Conservation (phyloP, 2,113 vertebrate species). For the Thymallus thymallus region DNA sequence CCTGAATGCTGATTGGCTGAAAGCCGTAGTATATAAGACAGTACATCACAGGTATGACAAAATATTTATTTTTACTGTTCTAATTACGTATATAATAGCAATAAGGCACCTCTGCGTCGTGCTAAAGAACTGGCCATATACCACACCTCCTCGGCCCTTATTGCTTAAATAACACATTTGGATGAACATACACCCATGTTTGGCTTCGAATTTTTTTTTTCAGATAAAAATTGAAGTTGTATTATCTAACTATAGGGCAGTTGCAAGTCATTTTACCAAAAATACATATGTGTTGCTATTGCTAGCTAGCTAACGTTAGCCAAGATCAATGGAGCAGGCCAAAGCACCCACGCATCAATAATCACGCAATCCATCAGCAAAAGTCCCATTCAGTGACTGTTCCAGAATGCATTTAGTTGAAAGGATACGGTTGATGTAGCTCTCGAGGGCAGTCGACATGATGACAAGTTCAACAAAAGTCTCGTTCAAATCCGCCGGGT, state of each 20-base stretch:
- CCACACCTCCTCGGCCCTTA: no score
- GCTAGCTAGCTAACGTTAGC: conserved; percentile 4
- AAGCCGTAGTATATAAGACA: no score
- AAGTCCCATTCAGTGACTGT: neutral
- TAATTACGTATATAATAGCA: no score
- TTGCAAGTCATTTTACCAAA: neutral
- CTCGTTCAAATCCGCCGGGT: conserved; percentile 4
- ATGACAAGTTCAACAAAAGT: neutral
- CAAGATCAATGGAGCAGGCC: conserved; percentile 31
- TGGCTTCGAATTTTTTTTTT: no score
- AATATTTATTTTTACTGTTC: no score
- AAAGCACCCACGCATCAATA: neutral
- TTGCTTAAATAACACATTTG: no score
- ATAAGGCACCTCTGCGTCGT: no score
- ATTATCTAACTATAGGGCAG: neutral
- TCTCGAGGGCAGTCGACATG: conserved; percentile 80
- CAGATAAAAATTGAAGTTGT: no score
- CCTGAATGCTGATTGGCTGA: no score
- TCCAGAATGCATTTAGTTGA: neutral
- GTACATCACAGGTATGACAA: no score
- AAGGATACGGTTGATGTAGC: conserved; percentile 82
- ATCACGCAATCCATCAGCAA: neutral
- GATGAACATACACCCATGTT: no score
- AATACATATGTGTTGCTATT: neutral
- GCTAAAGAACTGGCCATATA: no score